These are phyloP conservation scores for Lynx canadensis DNA, from an alignment of 2,113 vertebrate genomes.

Conservation along the genomic window DNA sequence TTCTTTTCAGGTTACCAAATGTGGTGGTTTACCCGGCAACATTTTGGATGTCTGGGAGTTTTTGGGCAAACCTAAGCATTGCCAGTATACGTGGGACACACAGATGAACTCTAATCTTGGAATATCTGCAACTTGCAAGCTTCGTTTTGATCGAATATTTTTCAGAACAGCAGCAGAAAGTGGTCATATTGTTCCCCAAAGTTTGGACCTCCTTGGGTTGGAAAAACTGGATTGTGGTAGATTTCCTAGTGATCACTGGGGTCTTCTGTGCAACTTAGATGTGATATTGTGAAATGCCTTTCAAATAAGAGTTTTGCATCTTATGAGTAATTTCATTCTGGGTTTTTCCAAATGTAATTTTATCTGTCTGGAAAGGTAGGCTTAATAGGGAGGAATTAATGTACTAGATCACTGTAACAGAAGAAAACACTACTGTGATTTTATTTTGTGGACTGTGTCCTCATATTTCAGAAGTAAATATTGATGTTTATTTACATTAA, in stretches of 20 bases:
- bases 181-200: slow-evolving; percentile 86
- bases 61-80: slow-evolving; percentile 92
- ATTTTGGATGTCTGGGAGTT: slow-evolving; percentile 94
- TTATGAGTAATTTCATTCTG: neutral
- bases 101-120: slow-evolving; percentile 91
- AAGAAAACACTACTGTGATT: neutral
- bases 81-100: slow-evolving; percentile 97
- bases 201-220: slow-evolving; percentile 92
- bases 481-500: neutral
- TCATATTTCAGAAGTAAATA: slow-evolving; percentile 13
- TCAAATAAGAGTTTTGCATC: neutral
- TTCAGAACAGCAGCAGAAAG: slow-evolving; percentile 85
- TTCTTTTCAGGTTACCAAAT: slow-evolving; percentile 88
- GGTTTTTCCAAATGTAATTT: neutral
- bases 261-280: slow-evolving; percentile 92
- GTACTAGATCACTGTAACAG: neutral
- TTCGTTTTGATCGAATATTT: slow-evolving; percentile 94
- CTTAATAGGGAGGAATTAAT: neutral
- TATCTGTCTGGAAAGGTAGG: neutral
- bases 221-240: slow-evolving; percentile 96
- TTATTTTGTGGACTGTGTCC: slow-evolving; percentile 24
- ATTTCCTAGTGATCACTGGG: slow-evolving; percentile 98
- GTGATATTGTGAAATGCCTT: slow-evolving; percentile 77
- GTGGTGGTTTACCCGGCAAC: slow-evolving; percentile 88
- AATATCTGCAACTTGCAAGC: slow-evolving; percentile 83